These are phyloP conservation scores for Drosophila maculinotata DNA, from an alignment of 2,888 invertebrate genomes.

Conservation along the genomic window DNA sequence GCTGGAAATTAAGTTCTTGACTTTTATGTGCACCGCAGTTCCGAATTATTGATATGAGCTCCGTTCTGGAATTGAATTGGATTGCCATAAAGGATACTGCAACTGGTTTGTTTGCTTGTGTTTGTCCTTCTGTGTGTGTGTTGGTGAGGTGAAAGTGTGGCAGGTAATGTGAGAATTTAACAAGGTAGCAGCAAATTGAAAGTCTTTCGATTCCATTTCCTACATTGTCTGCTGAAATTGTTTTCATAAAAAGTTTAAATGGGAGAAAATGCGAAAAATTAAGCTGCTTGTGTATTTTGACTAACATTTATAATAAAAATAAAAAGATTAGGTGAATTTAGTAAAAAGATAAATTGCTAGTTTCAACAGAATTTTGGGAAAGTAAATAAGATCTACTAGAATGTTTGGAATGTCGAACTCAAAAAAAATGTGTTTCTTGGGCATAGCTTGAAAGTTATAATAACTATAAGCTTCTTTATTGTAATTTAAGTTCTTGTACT, in stretches of 20 bases:
- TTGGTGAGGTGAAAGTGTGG: slow-evolving; percentile 34
- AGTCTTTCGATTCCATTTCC: slow-evolving; percentile 14
- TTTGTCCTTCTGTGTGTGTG: slow-evolving; percentile 1
- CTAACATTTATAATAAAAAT: no score
- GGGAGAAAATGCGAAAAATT: background rate
- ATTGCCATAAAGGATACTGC: slow-evolving; percentile 41
- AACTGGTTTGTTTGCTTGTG: slow-evolving; percentile 7
- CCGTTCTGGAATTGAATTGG: slow-evolving; percentile 50
- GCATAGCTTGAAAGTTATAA: no score
- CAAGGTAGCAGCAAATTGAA: slow-evolving; percentile 28
- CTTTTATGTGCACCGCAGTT: slow-evolving; percentile 76
- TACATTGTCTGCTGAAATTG: background rate
- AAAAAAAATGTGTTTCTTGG: no score
- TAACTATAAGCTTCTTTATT: no score
- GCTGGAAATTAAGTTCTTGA: slow-evolving; percentile 80
- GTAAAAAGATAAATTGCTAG: no score
- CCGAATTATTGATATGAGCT: slow-evolving; percentile 76
- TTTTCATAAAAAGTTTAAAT: background rate
- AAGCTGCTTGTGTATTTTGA: background rate
- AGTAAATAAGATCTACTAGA: no score
- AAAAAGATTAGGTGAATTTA: no score
- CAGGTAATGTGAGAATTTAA: slow-evolving; percentile 44
- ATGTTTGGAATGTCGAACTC: no score
- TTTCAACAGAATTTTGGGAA: no score
- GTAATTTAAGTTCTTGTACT: no score